Conservation (phyloP, 35 echinoderm and acorn worm genomes). For the Ophiothrix spiculata region DNA sequence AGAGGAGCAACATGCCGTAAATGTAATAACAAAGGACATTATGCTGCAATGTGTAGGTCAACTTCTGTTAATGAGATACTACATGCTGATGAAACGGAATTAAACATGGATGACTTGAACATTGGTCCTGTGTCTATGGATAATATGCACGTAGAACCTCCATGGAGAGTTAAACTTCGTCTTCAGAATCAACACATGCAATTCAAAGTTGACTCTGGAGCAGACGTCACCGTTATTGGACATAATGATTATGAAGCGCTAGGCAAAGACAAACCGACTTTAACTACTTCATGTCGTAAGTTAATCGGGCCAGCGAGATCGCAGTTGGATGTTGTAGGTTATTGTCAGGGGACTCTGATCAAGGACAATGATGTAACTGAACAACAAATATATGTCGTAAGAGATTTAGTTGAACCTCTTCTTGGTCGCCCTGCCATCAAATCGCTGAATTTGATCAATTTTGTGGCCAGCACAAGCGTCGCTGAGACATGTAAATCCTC, state of each 20-base stretch:
- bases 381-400: too few relatives aligned
- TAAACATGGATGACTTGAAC: background rate
- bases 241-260: too few relatives aligned
- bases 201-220: background rate
- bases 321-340: background rate
- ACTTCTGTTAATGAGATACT: background rate
- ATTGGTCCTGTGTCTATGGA: background rate
- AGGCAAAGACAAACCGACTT: too few relatives aligned
- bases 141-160: background rate
- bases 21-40: background rate
- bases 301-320: background rate
- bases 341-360: background rate
- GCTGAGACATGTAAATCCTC: background rate
- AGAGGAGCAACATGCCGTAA: background rate
- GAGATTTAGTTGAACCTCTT: background rate
- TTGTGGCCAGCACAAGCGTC: background rate
- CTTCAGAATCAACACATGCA: background rate
- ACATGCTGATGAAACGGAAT: background rate
- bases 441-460: background rate
- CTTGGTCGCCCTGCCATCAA: background rate
- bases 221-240: conserved; percentile 30
- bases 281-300: too few relatives aligned
- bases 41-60: background rate
- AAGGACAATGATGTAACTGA: background rate
- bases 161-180: background rate